Evolutionary conservation across 2,797 vertebrate genomes (phyloP).

Genomic region (Syngnathus rostellatus): DNA sequence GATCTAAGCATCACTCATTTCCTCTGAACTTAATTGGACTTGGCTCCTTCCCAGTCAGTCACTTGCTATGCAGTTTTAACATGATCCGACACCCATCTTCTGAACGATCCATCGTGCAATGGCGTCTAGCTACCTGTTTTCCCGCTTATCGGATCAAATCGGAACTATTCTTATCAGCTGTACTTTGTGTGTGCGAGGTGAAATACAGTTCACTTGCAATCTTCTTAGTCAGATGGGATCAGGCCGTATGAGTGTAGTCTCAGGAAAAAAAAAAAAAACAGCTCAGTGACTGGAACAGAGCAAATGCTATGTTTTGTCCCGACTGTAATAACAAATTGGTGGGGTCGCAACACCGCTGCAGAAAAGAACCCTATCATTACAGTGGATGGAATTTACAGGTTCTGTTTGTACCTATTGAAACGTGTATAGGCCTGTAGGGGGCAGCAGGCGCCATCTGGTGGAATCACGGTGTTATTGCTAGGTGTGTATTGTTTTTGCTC

Average conservation of each 20-base stretch:
- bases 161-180: slow-evolving; percentile 10
- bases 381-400: too few relatives aligned
- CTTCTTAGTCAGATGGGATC: slow-evolving; percentile 57
- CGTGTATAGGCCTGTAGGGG: too few relatives aligned
- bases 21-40: slow-evolving; percentile 54
- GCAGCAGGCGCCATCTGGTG: too few relatives aligned
- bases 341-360: too few relatives aligned
- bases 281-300: neutral
- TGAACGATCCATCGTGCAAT: too few relatives aligned
- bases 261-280: slow-evolving; percentile 40
- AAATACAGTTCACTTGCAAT: slow-evolving; percentile 49
- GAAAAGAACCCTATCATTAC: too few relatives aligned
- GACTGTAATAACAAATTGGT: neutral
- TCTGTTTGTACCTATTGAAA: too few relatives aligned
- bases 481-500: too few relatives aligned
- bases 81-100: slow-evolving; percentile 30
- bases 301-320: neutral
- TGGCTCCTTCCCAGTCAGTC: slow-evolving; percentile 39
- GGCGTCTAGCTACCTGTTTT: too few relatives aligned
- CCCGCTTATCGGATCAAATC: slow-evolving; percentile 2
- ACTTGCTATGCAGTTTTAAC: slow-evolving; percentile 22
- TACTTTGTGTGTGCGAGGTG: slow-evolving; percentile 23
- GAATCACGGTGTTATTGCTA: too few relatives aligned
- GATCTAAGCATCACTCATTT: slow-evolving; percentile 53
- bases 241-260: slow-evolving; percentile 37